Base-by-base conservation (phyloP, 1,140 invertebrate genomes). In the Drosophila tsacasi region DNA sequence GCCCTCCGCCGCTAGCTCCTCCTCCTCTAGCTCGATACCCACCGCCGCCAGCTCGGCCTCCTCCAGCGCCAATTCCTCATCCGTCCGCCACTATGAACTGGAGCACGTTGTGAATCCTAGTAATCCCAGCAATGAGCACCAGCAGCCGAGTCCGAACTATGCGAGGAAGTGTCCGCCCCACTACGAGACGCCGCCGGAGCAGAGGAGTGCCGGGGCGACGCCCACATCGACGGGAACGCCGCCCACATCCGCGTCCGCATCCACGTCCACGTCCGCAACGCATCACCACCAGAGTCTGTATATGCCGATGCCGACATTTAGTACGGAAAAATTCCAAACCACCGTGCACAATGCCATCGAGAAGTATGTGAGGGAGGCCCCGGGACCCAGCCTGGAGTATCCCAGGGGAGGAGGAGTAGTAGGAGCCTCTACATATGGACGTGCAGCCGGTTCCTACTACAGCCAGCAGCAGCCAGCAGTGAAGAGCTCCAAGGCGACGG, bases 61-160 rank as follows among this genome's bases (percentile, higher is more conserved):
- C 15, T 39, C 47, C n/a, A 23, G 30, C 30, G 17, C 67, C 39
- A 52, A 42, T n/a, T 67, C 67, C 23, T 37, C 63, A 52, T 68
- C 67, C 67, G 67, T 71, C 67, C 67, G 67, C 40, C 67, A 54
- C 25, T 84, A 78, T n/a, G 78, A 89, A 5, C 67, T 72, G 23
- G 84, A 89, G 25, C 81, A 92, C 25, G 84, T 89, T 50, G 83
- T 92, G 2, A 92, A 92, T 79, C 91, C 91, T 23, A 92, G 76
- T 25, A 92, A 92, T 46, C 76, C 76, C 4, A 67, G 77, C n/a
- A 86, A 77, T 27, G 91, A 91, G 25, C 84, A 78, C 52, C 83
- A 91, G 57, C 91, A 92, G 15, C 80, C 82, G 0, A 91, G 91
- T 71, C 91, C 91, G 1, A 91, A 91, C 17, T 92, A 92, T 69